phyloP scores from a whole-genome alignment of 2,888 invertebrate species.

The Automeris io region DNA sequence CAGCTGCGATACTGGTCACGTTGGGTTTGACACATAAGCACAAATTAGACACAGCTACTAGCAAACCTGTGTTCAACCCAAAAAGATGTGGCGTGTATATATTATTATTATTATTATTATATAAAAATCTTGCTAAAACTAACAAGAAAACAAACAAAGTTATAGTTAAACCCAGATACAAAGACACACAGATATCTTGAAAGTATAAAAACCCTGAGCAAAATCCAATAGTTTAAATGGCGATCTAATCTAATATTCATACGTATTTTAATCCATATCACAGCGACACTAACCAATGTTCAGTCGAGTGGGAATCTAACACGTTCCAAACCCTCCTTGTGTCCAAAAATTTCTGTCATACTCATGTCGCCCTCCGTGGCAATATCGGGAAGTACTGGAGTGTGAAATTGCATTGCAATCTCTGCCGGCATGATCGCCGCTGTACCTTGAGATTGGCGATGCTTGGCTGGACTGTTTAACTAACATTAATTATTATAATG shows the following conservation, averaged over 20 bases:
- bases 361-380: constrained; percentile 30
- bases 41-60: too few relatives aligned
- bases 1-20: too few relatives aligned
- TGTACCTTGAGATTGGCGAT: background rate
- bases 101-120: too few relatives aligned
- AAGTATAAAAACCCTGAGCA: too few relatives aligned
- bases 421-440: background rate
- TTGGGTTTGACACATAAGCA: too few relatives aligned
- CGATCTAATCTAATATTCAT: constrained; percentile 5
- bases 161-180: too few relatives aligned
- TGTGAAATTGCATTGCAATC: constrained; percentile 53
- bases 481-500: background rate
- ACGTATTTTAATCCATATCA: constrained; percentile 4
- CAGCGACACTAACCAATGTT: background rate
- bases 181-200: too few relatives aligned
- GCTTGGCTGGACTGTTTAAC: background rate
- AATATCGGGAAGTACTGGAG: constrained; percentile 48
- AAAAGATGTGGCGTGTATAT: too few relatives aligned
- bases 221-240: too few relatives aligned
- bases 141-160: too few relatives aligned
- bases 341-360: constrained; percentile 31
- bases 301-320: constrained; percentile 14
- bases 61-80: too few relatives aligned
- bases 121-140: too few relatives aligned
- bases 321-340: constrained; percentile 19